Percentiles rank a stretch among this genome's conserved stretches.
These are phyloP conservation scores for Steatocranus sp. DNA, from an alignment of 2,797 vertebrate species.

Conservation along the genomic window DNA sequence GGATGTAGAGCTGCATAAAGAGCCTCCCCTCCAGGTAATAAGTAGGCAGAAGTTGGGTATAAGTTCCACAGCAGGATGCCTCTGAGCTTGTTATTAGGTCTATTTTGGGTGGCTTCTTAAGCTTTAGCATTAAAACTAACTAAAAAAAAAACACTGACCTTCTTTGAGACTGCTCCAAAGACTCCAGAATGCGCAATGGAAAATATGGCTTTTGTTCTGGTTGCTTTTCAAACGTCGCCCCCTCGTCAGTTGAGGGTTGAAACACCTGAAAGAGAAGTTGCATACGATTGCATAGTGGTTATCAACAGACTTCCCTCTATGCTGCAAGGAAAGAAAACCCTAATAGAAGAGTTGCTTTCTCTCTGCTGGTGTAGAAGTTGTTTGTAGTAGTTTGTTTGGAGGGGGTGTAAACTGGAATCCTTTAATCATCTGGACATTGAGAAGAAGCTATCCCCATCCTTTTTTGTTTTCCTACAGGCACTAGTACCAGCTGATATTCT, in stretches of 20 bases:
- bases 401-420: not conserved
- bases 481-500: not conserved
- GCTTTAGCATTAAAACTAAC: not conserved
- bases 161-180: not conserved
- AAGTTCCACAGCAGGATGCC: conserved; percentile 4
- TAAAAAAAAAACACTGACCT: not conserved
- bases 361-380: not conserved
- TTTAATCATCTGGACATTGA: not conserved
- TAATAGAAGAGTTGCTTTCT: not conserved
- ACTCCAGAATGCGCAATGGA: not conserved
- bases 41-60: conserved; percentile 24
- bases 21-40: not conserved
- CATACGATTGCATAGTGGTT: not conserved
- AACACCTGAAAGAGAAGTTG: not conserved
- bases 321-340: not conserved
- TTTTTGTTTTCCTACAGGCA: not conserved
- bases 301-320: not conserved
- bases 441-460: not conserved
- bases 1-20: not conserved
- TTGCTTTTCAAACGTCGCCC: not conserved
- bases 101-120: not conserved
- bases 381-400: not conserved
- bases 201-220: not conserved
- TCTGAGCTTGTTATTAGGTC: not conserved
- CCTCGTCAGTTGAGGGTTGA: not conserved